Evolutionary conservation across 92 coral and sea anemone genomes (phyloP).

Genomic region (Siderastrea siderea): DNA sequence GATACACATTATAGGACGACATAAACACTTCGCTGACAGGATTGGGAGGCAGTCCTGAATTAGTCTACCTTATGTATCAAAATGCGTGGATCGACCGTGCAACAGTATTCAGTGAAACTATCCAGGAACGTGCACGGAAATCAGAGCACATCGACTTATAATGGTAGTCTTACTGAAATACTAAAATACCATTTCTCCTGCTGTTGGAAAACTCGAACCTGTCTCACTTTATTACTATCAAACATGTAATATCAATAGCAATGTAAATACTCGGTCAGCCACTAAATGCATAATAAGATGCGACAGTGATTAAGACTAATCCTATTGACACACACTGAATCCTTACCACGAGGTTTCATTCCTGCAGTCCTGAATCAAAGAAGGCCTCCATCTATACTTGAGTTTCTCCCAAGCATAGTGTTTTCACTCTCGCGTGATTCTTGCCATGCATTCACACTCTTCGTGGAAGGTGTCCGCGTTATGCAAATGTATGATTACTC

Average conservation of each 20-base stretch:
- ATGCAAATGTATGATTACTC: constrained; percentile 8
- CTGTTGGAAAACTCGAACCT: not conserved
- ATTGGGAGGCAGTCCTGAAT: too few species aligned
- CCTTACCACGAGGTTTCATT: constrained; percentile 8
- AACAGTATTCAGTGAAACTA: too few species aligned
- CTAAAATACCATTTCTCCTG: too few species aligned
- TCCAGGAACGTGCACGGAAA: not conserved
- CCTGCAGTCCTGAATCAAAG: not conserved
- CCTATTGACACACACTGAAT: not conserved
- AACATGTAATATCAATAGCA: not conserved
- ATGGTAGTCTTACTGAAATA: too few species aligned
- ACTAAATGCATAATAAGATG: not conserved
- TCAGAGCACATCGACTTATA: not conserved
- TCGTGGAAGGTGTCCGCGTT: constrained; percentile 1
- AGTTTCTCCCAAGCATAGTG: not conserved
- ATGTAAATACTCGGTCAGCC: constrained; percentile 13
- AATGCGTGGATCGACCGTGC: too few species aligned
- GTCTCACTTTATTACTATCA: not conserved
- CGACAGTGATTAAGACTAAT: not conserved
- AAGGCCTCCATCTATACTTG: not conserved
- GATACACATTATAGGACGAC: too few species aligned
- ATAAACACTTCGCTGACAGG: too few species aligned
- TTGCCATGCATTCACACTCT: not conserved
- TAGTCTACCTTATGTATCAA: too few species aligned
- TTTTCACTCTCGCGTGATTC: not conserved